Conservation (phyloP, 2,113 vertebrate genomes). For the Triplophysa dalaica region DNA sequence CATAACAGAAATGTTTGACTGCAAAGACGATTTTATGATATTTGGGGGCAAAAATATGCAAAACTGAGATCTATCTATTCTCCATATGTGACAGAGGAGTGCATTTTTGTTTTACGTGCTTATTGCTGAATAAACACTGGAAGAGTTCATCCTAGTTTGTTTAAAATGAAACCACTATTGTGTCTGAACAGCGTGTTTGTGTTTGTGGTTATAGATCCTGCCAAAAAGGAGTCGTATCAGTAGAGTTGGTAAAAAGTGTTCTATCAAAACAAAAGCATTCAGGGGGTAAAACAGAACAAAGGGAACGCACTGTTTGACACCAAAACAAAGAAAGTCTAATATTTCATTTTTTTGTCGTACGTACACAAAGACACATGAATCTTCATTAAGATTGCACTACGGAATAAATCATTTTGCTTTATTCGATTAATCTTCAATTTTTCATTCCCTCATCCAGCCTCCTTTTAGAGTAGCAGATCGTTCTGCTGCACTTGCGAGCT, state of each 20-base stretch:
- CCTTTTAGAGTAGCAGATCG: constrained; percentile 64
- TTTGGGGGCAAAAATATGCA: constrained; percentile 18
- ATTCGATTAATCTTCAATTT: constrained; percentile 51
- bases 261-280: constrained; percentile 43
- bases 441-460: constrained; percentile 62
- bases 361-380: constrained; percentile 19
- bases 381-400: constrained; percentile 38
- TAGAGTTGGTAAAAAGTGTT: constrained; percentile 1
- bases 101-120: not conserved
- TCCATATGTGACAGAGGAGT: not conserved
- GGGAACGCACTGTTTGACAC: not conserved
- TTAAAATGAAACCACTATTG: not conserved
- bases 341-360: not conserved
- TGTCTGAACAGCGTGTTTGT: constrained; percentile 32
- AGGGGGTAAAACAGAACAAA: constrained; percentile 36
- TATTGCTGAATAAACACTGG: constrained; percentile 13
- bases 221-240: constrained; percentile 23
- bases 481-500: constrained; percentile 63
- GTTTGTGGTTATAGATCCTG: constrained; percentile 50
- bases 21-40: not conserved
- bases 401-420: constrained; percentile 30
- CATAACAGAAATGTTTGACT: constrained; percentile 1
- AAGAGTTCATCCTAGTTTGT: not conserved
- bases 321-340: constrained; percentile 22
- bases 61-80: constrained; percentile 1